Conservation (phyloP, 2,888 invertebrate species). For the Chorisops tibialis region DNA sequence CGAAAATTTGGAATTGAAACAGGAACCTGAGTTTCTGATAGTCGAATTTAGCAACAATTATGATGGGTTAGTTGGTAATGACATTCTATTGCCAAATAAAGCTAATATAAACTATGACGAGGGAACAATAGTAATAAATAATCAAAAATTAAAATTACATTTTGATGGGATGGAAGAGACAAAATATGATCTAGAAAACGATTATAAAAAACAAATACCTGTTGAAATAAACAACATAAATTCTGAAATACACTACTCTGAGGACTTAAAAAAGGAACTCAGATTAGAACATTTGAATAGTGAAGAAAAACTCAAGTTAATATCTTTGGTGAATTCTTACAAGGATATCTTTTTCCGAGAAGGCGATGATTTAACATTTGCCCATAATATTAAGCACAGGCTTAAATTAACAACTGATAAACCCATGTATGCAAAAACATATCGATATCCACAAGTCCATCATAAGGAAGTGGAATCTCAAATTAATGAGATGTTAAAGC, state of each 20-base stretch:
- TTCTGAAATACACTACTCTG: too few species aligned
- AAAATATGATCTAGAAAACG: too few species aligned
- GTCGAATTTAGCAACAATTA: background rate
- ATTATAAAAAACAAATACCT: too few species aligned
- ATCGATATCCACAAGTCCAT: conserved; percentile 24
- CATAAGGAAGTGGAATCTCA: conserved; percentile 26
- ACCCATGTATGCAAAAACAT: conserved; percentile 9
- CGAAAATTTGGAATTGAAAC: background rate
- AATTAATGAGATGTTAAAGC: conserved; percentile 34
- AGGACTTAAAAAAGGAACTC: too few species aligned
- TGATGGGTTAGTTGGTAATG: background rate
- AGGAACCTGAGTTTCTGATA: background rate
- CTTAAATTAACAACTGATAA: background rate
- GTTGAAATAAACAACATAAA: too few species aligned
- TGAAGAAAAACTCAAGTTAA: background rate
- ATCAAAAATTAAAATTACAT: background rate
- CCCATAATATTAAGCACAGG: background rate
- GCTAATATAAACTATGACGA: background rate
- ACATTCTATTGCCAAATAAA: background rate
- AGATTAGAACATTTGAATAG: background rate
- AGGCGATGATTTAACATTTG: background rate
- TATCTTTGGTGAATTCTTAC: background rate
- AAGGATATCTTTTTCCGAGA: conserved; percentile 14
- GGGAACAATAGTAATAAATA: background rate
- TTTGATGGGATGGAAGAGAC: background rate